These are phyloP conservation scores for Leuctra nigra DNA, from an alignment of 2,888 invertebrate species.

Conservation along the genomic window DNA sequence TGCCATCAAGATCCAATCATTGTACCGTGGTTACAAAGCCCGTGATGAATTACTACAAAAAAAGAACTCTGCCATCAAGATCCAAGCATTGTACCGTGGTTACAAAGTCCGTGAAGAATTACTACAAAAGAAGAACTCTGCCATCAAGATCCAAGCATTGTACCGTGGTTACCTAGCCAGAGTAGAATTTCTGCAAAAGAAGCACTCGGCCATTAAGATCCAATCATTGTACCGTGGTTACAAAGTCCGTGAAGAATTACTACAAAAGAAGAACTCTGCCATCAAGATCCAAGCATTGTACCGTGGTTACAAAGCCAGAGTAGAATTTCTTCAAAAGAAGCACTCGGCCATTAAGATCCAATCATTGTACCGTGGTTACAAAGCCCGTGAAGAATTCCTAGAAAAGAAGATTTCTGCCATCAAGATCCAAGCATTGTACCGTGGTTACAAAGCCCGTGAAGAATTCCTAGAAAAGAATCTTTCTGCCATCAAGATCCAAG, in stretches of 20 bases:
- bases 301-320: not conserved
- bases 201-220: not conserved
- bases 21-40: constrained; percentile 19
- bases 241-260: not conserved
- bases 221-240: not conserved
- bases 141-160: not conserved
- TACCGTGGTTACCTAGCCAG: not conserved
- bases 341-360: not conserved
- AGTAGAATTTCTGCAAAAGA: not conserved
- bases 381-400: constrained; percentile 5
- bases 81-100: not conserved
- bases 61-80: constrained; percentile 19
- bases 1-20: not conserved
- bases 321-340: not conserved
- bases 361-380: not conserved
- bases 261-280: not conserved
- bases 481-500: constrained; percentile 8
- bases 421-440: not conserved
- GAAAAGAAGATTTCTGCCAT: constrained; percentile 20
- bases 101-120: not conserved
- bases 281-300: not conserved
- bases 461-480: constrained; percentile 28
- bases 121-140: not conserved
- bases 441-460: not conserved
- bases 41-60: not conserved